These are phyloP conservation scores for Garra rufa DNA, from an alignment of 2,113 vertebrate species.

Conservation along the genomic window DNA sequence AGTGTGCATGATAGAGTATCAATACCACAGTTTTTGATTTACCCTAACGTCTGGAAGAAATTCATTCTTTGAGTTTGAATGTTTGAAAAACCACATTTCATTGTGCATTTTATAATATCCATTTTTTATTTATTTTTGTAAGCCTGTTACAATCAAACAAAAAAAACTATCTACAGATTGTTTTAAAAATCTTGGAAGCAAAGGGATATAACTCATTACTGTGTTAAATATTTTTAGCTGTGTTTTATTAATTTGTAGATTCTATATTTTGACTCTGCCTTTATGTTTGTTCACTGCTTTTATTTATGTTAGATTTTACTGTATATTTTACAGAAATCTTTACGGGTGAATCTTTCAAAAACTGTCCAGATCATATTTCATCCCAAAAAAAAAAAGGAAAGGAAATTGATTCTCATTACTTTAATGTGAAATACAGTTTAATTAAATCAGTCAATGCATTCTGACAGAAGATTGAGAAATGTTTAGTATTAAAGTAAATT, in stretches of 20 bases:
- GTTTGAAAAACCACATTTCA: background rate
- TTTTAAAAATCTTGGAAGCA: background rate
- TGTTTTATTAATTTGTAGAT: background rate
- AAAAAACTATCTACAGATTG: background rate
- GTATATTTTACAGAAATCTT: background rate
- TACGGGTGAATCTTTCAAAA: background rate
- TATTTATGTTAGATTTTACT: constrained; percentile 26
- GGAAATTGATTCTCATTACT: background rate
- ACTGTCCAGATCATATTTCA: background rate
- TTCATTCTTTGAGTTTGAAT: background rate
- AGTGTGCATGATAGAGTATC: background rate
- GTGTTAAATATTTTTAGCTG: background rate
- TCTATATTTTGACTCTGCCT: background rate
- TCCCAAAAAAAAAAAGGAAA: background rate
- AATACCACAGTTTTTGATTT: background rate
- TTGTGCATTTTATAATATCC: background rate
- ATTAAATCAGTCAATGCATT: background rate
- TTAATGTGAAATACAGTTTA: background rate
- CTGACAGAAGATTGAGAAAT: background rate
- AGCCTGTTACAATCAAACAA: constrained; percentile 1
- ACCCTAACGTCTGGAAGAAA: background rate
- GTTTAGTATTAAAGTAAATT: background rate
- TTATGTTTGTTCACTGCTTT: constrained; percentile 21
- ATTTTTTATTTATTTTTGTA: background rate
- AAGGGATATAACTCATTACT: background rate